A percentile compares a stretch with the other conserved stretches of the same genome.
Evolutionary conservation across 2,113 vertebrate species (phyloP).

Genomic region (Brienomyrus brachyistius): DNA sequence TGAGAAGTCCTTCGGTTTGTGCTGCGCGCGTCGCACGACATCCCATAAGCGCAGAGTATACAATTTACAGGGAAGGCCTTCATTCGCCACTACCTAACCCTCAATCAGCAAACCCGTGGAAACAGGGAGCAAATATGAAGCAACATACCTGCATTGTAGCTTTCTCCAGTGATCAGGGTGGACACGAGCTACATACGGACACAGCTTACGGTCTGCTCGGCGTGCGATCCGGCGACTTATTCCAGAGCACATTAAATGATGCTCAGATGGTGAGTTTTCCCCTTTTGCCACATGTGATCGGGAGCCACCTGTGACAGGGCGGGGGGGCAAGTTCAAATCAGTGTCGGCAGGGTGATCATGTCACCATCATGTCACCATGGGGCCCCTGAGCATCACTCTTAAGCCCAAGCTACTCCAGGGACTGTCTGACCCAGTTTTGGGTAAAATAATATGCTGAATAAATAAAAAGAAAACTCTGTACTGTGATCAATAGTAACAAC

Average conservation of each 20-base stretch:
- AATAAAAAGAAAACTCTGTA: background rate
- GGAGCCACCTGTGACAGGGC: background rate
- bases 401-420: background rate
- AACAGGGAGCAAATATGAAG: slow-evolving; percentile 7
- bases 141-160: too few species aligned
- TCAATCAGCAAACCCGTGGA: background rate
- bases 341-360: too few species aligned
- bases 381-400: background rate
- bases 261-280: background rate
- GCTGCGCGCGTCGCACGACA: background rate
- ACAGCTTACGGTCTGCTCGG: background rate
- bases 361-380: too few species aligned
- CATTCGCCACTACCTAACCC: background rate
- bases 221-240: background rate
- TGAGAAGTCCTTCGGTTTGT: background rate
- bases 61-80: background rate
- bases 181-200: background rate
- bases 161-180: background rate
- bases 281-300: background rate
- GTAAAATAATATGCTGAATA: background rate
- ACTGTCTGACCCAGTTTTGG: background rate
- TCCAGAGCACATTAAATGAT: background rate
- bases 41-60: background rate
- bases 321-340: too few species aligned
- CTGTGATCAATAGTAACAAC: background rate